Base-by-base conservation (phyloP, 1,140 invertebrate species). In the Eumaeus atala region DNA sequence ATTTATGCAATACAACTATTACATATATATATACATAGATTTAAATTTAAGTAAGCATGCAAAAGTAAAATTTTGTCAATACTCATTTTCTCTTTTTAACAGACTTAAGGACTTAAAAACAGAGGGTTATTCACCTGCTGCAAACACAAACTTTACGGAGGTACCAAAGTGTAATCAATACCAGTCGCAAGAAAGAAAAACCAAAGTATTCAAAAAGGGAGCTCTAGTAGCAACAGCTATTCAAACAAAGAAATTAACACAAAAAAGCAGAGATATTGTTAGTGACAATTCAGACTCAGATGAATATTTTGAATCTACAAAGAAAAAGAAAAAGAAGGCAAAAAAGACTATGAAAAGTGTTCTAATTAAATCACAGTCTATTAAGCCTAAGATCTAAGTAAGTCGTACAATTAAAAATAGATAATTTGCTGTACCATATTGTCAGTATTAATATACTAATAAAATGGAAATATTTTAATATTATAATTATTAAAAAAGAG, bases 151-250 rank as follows among this genome's bases (percentile, higher is more conserved):
- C 58, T 82, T 88, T 54, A 84, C 87, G 33, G 82, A 89, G 47
- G 79, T 87, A 67, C 83, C 83, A 11, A 68, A 64, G 54, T 83
- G 77, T 52, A 73, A 70, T 62, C 80, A 67, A 58, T 70, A 48
- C 36, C 51, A 61, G 40, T 38, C 59, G 52, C 72, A 87, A 56
- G 72, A 59, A 18, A 86, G 77, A 64, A 67, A 78, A 59, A 59
- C 77, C 38, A 88, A 84, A 55, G 84, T 73, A 59, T 91, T 92
- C 62, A 88, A 88, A 65, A 91, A 91, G 66, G 79, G 88, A 56
- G 89, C 89, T n/a, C 81, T 90, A 62, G 89, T 91, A 3, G 86
- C 89, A 12, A 90, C 89, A 14, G 89, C 89, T 8, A 80, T 90
- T 47, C 86, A 88, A 64, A 77, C 65, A 5, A 86, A 79, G 40